Evolutionary conservation across 2,113 vertebrate genomes (phyloP).

Genomic region (Alouatta palliata): DNA sequence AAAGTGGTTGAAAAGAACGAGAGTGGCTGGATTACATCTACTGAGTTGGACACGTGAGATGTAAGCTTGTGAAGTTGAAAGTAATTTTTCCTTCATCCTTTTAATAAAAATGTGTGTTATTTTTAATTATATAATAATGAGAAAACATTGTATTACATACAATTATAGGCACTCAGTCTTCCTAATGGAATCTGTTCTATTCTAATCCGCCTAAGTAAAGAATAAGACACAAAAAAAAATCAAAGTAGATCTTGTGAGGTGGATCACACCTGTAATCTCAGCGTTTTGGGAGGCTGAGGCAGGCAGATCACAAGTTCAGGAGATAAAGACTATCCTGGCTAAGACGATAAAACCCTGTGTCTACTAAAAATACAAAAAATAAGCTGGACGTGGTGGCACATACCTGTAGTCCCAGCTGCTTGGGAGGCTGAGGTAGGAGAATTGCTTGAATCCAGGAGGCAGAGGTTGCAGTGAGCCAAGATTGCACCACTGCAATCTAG

Average conservation of each 20-base stretch:
- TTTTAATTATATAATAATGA: constrained; percentile 43
- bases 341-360: too few species aligned
- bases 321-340: too few species aligned
- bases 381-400: too few species aligned
- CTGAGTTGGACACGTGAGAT: not conserved
- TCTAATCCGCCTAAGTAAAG: constrained; percentile 56
- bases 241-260: not conserved
- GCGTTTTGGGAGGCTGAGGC: too few species aligned
- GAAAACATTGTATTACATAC: not conserved
- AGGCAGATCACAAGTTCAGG: too few species aligned
- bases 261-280: too few species aligned
- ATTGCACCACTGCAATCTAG: too few species aligned
- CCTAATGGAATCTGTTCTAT: constrained; percentile 38
- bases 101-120: not conserved
- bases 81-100: not conserved
- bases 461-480: too few species aligned
- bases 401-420: too few species aligned
- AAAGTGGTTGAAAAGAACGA: not conserved
- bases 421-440: too few species aligned
- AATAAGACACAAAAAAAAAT: not conserved
- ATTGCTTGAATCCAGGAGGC: too few species aligned
- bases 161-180: not conserved
- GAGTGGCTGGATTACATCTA: not conserved
- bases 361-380: too few species aligned
- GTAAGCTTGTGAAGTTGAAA: not conserved